phyloP scores from a whole-genome alignment of 64 coral and sea anemone genomes.

The Orbicella faveolata region DNA sequence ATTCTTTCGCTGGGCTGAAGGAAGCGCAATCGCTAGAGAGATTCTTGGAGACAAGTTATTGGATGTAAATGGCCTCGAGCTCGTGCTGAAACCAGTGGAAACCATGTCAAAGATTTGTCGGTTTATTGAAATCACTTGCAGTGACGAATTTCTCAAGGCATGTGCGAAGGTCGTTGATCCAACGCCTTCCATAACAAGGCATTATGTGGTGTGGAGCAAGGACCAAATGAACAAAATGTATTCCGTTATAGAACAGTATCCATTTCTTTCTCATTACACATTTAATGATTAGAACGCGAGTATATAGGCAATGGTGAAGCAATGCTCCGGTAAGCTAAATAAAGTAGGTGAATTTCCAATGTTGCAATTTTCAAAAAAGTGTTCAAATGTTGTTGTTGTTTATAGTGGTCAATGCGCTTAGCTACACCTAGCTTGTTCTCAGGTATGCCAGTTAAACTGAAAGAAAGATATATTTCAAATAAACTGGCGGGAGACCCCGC shows the following conservation, averaged over 20 bases:
- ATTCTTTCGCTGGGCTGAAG: constrained; percentile 10
- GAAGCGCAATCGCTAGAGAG: neutral
- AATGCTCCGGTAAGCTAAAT: neutral
- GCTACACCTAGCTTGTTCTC: too few species aligned
- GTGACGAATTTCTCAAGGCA: neutral
- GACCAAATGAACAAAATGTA: constrained; percentile 3
- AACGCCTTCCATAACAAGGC: constrained; percentile 5
- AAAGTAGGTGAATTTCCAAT: too few species aligned
- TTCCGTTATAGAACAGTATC: neutral
- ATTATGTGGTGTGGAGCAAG: constrained; percentile 7
- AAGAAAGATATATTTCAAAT: too few species aligned
- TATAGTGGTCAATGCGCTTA: too few species aligned
- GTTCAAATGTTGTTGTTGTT: too few species aligned
- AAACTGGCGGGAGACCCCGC: too few species aligned
- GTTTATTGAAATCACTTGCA: neutral
- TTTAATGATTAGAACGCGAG: neutral
- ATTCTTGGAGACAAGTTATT: constrained; percentile 9
- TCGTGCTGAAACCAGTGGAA: neutral
- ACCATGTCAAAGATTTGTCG: neutral
- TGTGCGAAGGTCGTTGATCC: neutral
- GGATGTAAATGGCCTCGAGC: neutral
- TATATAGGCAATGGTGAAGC: neutral
- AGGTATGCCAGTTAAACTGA: too few species aligned
- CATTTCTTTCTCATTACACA: constrained; percentile 4
- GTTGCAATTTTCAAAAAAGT: too few species aligned